A percentile compares a stretch with the other conserved stretches of the same genome.
Conservation (phyloP, 1,140 invertebrate species). For the Papilio machaon region DNA sequence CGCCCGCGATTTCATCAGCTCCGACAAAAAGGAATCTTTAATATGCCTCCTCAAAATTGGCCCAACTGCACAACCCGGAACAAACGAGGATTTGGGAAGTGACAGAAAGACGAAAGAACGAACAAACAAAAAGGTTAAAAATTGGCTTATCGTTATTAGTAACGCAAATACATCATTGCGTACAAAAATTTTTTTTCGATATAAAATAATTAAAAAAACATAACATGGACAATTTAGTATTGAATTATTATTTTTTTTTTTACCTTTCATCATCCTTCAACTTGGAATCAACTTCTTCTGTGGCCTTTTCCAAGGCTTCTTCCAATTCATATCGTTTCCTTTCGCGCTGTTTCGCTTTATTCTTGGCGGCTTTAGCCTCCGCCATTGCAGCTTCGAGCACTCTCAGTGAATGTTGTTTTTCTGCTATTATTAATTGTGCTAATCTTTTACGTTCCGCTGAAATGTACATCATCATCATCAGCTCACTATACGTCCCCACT, state of each 20-base stretch:
- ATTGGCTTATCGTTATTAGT: neutral
- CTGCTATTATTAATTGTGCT: conserved; percentile 76
- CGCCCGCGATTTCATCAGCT: no score
- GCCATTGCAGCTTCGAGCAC: conserved; percentile 73
- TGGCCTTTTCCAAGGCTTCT: conserved; percentile 60
- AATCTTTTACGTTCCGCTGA: conserved; percentile 79
- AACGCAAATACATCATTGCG: no score
- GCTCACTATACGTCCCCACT: no score
- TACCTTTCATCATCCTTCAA: conserved; percentile 75
- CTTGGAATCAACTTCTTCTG: conserved; percentile 78
- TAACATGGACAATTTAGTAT: neutral
- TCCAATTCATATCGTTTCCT: conserved; percentile 55
- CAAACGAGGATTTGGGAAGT: no score
- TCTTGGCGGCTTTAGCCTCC: conserved; percentile 69
- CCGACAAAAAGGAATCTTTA: no score
- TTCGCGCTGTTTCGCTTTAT: conserved; percentile 59
- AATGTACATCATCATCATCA: conserved; percentile 41
- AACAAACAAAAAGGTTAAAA: no score
- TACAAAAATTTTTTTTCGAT: no score
- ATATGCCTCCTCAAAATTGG: no score
- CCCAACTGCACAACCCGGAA: no score
- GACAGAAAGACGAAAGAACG: no score
- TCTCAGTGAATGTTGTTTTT: conserved; percentile 78
- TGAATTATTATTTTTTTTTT: conserved; percentile 25
- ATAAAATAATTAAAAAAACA: neutral